phyloP scores from a whole-genome alignment of 2,113 vertebrate species.

The Mohoua ochrocephala region DNA sequence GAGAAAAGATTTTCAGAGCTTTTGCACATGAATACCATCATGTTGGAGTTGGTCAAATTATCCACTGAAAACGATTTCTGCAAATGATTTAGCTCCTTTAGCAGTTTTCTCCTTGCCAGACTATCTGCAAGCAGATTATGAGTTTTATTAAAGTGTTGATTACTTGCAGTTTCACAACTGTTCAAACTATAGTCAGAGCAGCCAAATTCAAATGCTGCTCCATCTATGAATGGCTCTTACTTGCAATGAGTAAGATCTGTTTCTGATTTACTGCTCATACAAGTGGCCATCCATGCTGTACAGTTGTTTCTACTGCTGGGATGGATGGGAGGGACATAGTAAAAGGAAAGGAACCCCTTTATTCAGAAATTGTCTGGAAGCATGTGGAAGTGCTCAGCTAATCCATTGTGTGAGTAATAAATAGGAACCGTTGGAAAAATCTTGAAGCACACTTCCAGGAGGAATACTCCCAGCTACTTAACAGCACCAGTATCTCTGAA shows the following conservation, averaged over 20 bases:
- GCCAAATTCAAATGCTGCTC: background rate
- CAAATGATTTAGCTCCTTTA: constrained; percentile 25
- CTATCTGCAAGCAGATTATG: constrained; percentile 23
- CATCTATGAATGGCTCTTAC: background rate
- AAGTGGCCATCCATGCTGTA: background rate
- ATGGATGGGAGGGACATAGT: background rate
- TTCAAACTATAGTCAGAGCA: background rate
- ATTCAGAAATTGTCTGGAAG: background rate
- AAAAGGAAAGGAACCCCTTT: background rate
- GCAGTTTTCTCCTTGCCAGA: constrained; percentile 16
- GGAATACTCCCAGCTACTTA: constrained; percentile 44
- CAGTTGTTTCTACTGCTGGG: background rate
- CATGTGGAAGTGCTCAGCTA: background rate
- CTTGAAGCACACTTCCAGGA: constrained; percentile 20
- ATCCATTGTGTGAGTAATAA: constrained; percentile 11
- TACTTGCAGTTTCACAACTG: constrained; percentile 44
- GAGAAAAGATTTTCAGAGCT: constrained; percentile 14
- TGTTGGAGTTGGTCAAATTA: constrained; percentile 21
- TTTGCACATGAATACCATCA: background rate
- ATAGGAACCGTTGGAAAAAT: background rate
- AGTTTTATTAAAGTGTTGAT: constrained; percentile 49
- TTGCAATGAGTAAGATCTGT: background rate
- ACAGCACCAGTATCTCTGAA: constrained; percentile 1
- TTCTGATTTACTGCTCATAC: background rate
- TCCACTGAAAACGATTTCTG: background rate